These are phyloP conservation scores for Arge pagana DNA, from an alignment of 2,888 invertebrate species.

Conservation along the genomic window DNA sequence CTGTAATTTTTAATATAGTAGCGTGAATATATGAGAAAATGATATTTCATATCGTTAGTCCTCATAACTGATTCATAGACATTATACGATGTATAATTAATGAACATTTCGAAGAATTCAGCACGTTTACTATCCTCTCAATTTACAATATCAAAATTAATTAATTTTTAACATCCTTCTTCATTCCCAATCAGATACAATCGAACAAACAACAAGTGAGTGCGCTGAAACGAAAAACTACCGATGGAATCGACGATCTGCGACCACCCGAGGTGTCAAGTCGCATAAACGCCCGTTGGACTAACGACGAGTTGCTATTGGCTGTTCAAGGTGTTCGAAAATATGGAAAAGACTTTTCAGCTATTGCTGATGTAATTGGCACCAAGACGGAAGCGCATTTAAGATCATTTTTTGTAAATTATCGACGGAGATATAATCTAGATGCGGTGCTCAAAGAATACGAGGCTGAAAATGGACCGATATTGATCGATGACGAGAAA, in stretches of 20 bases:
- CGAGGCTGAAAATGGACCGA: slow-evolving; percentile 75
- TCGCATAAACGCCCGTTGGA: slow-evolving; percentile 88
- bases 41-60: too few species aligned
- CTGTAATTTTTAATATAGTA: slow-evolving; percentile 1
- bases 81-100: too few species aligned
- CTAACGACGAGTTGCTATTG: slow-evolving; percentile 86
- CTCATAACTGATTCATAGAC: too few species aligned
- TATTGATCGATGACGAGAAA: slow-evolving; percentile 57
- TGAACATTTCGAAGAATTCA: too few species aligned
- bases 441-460: slow-evolving; percentile 85
- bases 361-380: slow-evolving; percentile 92
- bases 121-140: too few species aligned
- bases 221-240: slow-evolving; percentile 79
- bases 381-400: slow-evolving; percentile 95
- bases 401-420: slow-evolving; percentile 88
- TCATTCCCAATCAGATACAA: slow-evolving; percentile 76
- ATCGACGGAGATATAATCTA: slow-evolving; percentile 86
- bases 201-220: slow-evolving; percentile 92
- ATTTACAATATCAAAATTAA: too few species aligned
- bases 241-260: slow-evolving; percentile 66
- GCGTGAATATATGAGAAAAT: too few species aligned
- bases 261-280: slow-evolving; percentile 68
- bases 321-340: slow-evolving; percentile 88
- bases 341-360: slow-evolving; percentile 87
- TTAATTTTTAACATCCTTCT: too few species aligned